Conservation (phyloP, 2,888 invertebrate genomes). For the Macrostomum cliftonense region DNA sequence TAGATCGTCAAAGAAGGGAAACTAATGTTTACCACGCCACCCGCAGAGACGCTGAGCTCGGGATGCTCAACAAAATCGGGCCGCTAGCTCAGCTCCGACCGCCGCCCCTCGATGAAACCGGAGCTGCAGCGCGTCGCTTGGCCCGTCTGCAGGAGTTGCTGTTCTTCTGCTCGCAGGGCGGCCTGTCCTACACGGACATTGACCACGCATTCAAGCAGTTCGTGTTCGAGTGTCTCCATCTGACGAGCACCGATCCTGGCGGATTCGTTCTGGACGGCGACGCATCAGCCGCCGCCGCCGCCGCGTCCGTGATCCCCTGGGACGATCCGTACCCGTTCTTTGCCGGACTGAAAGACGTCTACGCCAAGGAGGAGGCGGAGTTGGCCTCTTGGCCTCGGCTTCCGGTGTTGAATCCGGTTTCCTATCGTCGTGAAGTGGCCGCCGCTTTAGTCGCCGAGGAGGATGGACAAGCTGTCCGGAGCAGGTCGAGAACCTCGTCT, state of each 20-base stretch:
- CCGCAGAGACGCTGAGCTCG: constrained; percentile 18
- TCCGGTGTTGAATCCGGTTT: neutral
- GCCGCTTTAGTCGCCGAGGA: too few relatives aligned
- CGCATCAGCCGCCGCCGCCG: constrained; percentile 20
- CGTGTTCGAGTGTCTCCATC: constrained; percentile 33
- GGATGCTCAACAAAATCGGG: constrained; percentile 21
- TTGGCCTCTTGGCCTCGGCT: neutral
- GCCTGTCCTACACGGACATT: constrained; percentile 21
- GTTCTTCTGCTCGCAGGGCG: constrained; percentile 31
- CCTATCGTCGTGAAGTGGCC: neutral
- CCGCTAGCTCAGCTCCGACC: constrained; percentile 15
- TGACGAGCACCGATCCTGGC: constrained; percentile 24
- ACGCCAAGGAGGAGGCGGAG: neutral
- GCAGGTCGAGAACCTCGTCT: constrained; percentile 7
- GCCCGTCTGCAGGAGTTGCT: constrained; percentile 32
- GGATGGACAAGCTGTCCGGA: too few relatives aligned
- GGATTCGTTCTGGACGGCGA: constrained; percentile 22
- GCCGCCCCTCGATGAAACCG: constrained; percentile 15
- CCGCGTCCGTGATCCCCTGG: constrained; percentile 27
- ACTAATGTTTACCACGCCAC: too few relatives aligned
- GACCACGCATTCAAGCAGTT: constrained; percentile 35
- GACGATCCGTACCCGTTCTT: constrained; percentile 35
- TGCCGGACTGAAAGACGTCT: constrained; percentile 19
- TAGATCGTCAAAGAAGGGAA: too few relatives aligned
- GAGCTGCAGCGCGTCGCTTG: constrained; percentile 20